These are phyloP conservation scores for Stenodema calcarata DNA, from an alignment of 2,888 invertebrate genomes.

Conservation along the genomic window DNA sequence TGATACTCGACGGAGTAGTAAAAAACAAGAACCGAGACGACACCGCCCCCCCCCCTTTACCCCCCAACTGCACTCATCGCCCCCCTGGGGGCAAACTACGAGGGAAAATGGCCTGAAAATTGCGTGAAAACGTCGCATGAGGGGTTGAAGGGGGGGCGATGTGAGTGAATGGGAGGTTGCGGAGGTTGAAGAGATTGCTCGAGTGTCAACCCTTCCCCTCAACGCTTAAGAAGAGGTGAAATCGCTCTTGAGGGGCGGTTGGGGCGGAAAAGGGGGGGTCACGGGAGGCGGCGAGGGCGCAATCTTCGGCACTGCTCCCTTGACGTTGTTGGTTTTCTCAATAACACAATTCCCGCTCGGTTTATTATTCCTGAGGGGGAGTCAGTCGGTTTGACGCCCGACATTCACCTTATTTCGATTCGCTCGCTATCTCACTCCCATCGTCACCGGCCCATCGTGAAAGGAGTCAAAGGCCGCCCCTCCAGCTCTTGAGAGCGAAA, in stretches of 20 bases:
- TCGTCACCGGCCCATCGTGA: too few species aligned
- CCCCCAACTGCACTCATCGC: too few species aligned
- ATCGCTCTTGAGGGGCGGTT: neutral
- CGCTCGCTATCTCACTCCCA: too few species aligned
- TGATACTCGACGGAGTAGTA: neutral
- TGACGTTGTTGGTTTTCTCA: conserved; percentile 41
- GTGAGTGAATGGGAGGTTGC: neutral
- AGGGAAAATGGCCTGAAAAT: neutral
- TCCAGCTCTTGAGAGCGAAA: too few species aligned
- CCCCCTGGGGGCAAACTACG: too few species aligned
- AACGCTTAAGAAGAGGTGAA: neutral
- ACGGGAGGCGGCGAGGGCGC: neutral
- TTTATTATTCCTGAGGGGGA: conserved; percentile 32
- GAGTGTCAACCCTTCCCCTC: neutral
- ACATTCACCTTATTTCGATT: neutral
- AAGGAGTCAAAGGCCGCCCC: too few species aligned
- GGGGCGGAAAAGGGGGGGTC: neutral
- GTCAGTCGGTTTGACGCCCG: conserved; percentile 30
- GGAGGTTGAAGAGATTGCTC: neutral
- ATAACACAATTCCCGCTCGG: conserved; percentile 45
- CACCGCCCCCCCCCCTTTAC: neutral
- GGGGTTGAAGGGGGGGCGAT: neutral
- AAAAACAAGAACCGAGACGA: neutral
- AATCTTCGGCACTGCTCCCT: conserved; percentile 30
- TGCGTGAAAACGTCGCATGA: neutral